Conservation (phyloP, 2,888 invertebrate species). For the Himalopsyche kuldschensis region DNA sequence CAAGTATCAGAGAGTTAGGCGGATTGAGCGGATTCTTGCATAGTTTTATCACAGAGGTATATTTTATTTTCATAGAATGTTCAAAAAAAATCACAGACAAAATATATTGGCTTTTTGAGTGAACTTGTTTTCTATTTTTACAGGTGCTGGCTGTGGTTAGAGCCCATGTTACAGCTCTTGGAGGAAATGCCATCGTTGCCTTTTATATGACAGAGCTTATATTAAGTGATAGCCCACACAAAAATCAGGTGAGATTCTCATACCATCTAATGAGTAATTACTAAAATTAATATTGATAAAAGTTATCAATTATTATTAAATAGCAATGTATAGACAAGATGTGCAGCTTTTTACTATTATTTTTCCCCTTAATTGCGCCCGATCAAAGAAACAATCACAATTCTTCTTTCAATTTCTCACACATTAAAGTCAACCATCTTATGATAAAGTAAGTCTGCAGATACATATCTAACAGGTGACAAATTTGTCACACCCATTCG, state of each 20-base stretch:
- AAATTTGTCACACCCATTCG: no score
- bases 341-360: no score
- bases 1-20: conserved; percentile 86
- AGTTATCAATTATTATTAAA: no score
- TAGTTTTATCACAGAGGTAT: conserved; percentile 85
- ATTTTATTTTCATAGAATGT: not conserved
- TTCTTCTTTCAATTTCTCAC: no score
- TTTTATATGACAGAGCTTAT: conserved; percentile 92
- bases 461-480: no score
- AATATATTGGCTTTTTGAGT: not conserved
- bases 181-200: conserved; percentile 93
- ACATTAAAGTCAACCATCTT: no score
- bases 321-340: no score
- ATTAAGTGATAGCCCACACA: conserved; percentile 89
- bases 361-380: no score
- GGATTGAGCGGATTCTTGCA: conserved; percentile 94
- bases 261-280: no score
- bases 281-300: no score
- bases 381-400: no score
- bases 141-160: conserved; percentile 84
- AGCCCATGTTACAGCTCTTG: conserved; percentile 89
- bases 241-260: conserved; percentile 80
- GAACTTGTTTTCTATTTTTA: conserved; percentile 4
- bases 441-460: no score
- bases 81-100: not conserved